Conservation (phyloP, 2,797 vertebrate species). For the Discoglossus pictus region DNA sequence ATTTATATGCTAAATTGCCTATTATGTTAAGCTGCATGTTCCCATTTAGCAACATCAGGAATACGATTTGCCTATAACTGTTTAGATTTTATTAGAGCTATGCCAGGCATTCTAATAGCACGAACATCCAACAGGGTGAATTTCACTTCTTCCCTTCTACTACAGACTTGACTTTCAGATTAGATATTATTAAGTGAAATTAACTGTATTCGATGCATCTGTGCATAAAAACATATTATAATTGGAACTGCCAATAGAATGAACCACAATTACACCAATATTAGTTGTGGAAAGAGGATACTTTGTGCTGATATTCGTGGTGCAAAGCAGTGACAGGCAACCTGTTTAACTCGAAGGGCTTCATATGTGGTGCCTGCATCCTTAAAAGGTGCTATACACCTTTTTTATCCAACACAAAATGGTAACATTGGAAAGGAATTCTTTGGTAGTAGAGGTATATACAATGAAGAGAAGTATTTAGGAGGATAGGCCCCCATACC, state of each 20-base stretch:
- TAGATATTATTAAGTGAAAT: constrained; percentile 24
- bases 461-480: too few species aligned
- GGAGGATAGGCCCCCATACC: too few species aligned
- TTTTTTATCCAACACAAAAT: too few species aligned
- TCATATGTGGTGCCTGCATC: too few species aligned
- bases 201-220: background rate
- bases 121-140: constrained; percentile 60
- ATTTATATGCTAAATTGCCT: constrained; percentile 77
- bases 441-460: too few species aligned
- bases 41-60: constrained; percentile 70
- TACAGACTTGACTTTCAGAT: constrained; percentile 37
- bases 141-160: constrained; percentile 49
- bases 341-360: too few species aligned
- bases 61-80: constrained; percentile 69
- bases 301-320: too few species aligned
- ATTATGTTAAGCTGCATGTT: constrained; percentile 70
- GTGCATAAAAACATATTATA: background rate
- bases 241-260: too few species aligned
- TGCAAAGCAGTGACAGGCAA: too few species aligned
- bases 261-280: background rate
- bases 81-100: constrained; percentile 72
- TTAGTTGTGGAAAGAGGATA: too few species aligned
- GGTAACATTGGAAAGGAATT: too few species aligned
- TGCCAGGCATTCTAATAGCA: constrained; percentile 60
- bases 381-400: too few species aligned